Percentiles rank a stretch among this genome's conserved stretches.
phyloP scores from a whole-genome alignment of 1,140 invertebrate genomes.

The Helicorthomorpha holstii region DNA sequence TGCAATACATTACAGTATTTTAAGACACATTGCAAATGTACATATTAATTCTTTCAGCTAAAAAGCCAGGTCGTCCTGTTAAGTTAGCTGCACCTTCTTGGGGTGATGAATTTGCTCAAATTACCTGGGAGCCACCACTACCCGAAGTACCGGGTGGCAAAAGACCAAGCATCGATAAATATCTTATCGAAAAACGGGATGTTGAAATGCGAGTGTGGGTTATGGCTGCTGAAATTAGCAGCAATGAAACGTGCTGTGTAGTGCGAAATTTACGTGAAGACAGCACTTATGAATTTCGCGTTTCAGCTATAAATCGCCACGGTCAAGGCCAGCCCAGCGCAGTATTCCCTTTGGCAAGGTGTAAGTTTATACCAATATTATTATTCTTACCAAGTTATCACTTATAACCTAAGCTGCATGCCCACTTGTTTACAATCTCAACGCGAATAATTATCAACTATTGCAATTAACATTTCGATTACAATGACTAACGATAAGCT shows the following conservation, averaged over 20 bases:
- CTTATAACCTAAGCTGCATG: too few species aligned
- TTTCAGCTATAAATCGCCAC: slow-evolving; percentile 93
- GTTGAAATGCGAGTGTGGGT: slow-evolving; percentile 19
- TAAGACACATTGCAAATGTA: too few species aligned
- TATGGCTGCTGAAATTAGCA: slow-evolving; percentile 24
- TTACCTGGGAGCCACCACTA: slow-evolving; percentile 17
- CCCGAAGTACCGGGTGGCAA: slow-evolving; percentile 17
- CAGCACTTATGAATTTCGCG: slow-evolving; percentile 96
- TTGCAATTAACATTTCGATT: too few species aligned
- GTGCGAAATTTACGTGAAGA: slow-evolving; percentile 55
- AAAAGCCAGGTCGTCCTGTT: background rate
- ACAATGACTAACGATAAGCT: too few species aligned
- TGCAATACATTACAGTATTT: too few species aligned
- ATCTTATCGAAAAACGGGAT: slow-evolving; percentile 22
- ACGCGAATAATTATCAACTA: too few species aligned
- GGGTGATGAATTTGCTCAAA: slow-evolving; percentile 1
- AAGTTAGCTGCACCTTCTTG: background rate
- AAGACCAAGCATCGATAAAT: too few species aligned
- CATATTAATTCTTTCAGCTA: too few species aligned
- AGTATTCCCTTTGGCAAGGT: slow-evolving; percentile 8
- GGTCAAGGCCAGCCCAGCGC: slow-evolving; percentile 46
- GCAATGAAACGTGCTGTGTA: slow-evolving; percentile 23
- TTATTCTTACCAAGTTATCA: too few species aligned
- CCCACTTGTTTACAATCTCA: too few species aligned
- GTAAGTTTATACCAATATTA: slow-evolving; percentile 7